Evolutionary conservation across 2,113 vertebrate genomes (phyloP).

Genomic region (Hemiscyllium ocellatum): DNA sequence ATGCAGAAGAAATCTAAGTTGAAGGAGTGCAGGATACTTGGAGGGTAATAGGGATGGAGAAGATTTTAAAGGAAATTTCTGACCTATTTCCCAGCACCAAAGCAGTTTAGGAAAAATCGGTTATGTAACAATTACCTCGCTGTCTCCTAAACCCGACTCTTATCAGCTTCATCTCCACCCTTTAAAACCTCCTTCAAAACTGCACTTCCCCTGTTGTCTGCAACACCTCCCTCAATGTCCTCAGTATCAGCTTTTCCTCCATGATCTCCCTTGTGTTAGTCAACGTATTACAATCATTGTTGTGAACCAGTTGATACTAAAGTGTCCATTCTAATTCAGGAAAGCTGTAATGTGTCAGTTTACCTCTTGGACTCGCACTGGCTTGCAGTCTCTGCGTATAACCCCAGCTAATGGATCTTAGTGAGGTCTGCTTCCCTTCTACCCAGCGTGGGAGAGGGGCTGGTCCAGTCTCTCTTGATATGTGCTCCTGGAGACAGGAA

Average conservation of each 20-base stretch:
- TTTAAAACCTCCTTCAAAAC: background rate
- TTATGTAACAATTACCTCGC: background rate
- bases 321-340: no score
- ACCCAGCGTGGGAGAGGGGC: background rate
- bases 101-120: no score
- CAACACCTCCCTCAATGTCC: no score
- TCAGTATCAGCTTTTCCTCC: background rate
- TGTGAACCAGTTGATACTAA: no score
- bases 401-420: background rate
- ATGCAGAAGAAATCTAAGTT: background rate
- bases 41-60: background rate
- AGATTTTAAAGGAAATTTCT: background rate
- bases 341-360: background rate
- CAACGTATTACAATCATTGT: no score
- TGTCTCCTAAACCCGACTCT: background rate
- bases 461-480: background rate
- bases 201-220: background rate
- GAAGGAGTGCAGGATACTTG: background rate
- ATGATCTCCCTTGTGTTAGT: background rate
- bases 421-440: background rate
- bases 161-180: background rate
- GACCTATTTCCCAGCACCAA: background rate
- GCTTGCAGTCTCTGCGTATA: no score
- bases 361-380: no score
- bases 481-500: background rate